Conservation (phyloP, 2,888 invertebrate species). For the Brassicogethes aeneus region DNA sequence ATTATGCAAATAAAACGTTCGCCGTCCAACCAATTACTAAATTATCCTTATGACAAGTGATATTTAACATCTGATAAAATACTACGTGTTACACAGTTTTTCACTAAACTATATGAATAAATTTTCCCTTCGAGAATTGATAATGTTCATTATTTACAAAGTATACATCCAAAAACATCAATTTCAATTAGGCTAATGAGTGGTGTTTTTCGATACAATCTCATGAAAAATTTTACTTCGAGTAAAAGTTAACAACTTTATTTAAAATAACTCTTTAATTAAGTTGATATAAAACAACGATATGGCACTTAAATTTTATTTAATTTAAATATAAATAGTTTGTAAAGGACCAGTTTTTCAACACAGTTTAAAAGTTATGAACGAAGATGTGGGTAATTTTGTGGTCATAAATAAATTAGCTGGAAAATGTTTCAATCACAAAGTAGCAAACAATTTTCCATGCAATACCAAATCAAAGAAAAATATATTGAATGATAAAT, state of each 20-base stretch:
- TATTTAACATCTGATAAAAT: conserved; percentile 24
- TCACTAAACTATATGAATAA: conserved; percentile 25
- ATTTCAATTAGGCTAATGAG: conserved; percentile 8
- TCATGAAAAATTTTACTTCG: too few relatives aligned
- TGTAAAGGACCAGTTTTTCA: too few relatives aligned
- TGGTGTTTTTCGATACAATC: background rate
- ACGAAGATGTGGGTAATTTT: too few relatives aligned
- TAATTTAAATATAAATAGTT: too few relatives aligned
- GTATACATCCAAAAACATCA: conserved; percentile 8
- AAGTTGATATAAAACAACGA: too few relatives aligned
- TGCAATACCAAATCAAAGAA: background rate
- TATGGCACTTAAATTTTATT: too few relatives aligned
- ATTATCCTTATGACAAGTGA: conserved; percentile 30
- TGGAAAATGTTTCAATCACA: background rate
- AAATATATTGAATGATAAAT: background rate
- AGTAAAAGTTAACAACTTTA: too few relatives aligned
- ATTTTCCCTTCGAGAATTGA: conserved; percentile 9
- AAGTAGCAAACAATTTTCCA: background rate
- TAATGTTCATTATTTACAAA: conserved; percentile 4
- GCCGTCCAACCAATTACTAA: conserved; percentile 28
- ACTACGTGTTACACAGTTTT: conserved; percentile 24
- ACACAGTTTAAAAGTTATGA: too few relatives aligned
- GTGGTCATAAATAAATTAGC: background rate
- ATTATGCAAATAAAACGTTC: conserved; percentile 24
- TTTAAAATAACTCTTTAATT: too few relatives aligned